Percentiles rank a stretch among this genome's conserved stretches.
phyloP scores from a whole-genome alignment of 2,113 vertebrate genomes.

The Myotis yumanensis region DNA sequence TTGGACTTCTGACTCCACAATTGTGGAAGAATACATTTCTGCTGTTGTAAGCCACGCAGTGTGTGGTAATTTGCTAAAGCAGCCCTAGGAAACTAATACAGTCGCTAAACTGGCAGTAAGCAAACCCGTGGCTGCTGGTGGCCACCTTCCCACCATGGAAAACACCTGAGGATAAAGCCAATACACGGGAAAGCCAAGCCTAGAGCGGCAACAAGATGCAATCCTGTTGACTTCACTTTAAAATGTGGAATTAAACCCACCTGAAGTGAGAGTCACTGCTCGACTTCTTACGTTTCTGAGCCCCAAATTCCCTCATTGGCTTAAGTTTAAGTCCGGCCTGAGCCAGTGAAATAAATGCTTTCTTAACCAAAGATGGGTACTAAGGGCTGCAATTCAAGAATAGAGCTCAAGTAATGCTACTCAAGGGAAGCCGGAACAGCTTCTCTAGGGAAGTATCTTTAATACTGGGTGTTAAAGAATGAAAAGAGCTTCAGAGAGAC shows the following conservation, averaged over 20 bases:
- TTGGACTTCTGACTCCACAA: background rate
- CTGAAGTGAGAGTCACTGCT: background rate
- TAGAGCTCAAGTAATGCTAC: background rate
- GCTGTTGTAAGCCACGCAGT: background rate
- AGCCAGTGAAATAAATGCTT: slow-evolving; percentile 30
- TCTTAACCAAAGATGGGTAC: background rate
- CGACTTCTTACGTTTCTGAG: background rate
- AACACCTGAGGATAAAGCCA: background rate
- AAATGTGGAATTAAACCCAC: background rate
- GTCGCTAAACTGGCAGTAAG: background rate
- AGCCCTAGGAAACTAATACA: background rate
- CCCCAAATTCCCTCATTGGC: background rate
- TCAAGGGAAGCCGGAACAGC: background rate
- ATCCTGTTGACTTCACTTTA: background rate
- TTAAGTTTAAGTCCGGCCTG: background rate
- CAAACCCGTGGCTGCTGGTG: background rate
- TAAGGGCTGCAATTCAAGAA: background rate
- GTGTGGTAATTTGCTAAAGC: background rate
- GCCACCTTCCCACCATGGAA: background rate
- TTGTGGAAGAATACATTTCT: background rate
- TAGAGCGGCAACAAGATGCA: background rate
- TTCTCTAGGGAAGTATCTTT: background rate
- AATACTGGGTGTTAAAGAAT: background rate
- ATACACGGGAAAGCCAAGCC: background rate
- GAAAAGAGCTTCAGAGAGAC: background rate